These are phyloP conservation scores for Pentamera pediparva DNA, from an alignment of 53 echinoderm and acorn worm species.

Conservation along the genomic window DNA sequence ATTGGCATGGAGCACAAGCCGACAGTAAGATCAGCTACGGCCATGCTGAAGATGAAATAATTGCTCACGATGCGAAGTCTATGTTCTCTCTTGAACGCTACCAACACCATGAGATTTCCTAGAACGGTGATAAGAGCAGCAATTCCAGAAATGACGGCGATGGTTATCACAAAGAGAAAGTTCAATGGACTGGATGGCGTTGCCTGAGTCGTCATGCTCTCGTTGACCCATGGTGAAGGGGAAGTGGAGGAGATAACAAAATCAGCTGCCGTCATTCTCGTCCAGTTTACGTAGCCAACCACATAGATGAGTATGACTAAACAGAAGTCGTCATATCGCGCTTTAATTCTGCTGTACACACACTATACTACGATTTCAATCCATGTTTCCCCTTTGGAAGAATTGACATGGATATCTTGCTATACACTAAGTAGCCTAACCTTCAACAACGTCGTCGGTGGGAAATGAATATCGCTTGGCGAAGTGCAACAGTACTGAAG, in stretches of 20 bases:
- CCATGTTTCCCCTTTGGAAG: too few relatives aligned
- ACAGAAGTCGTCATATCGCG: not conserved
- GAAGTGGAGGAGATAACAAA: not conserved
- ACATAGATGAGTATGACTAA: not conserved
- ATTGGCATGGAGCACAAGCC: constrained; percentile 89
- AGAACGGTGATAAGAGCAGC: constrained; percentile 62
- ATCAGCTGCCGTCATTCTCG: constrained; percentile 12
- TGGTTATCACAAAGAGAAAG: constrained; percentile 16
- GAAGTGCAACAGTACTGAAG: too few relatives aligned
- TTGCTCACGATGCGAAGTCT: constrained; percentile 65
- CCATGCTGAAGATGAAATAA: constrained; percentile 88
- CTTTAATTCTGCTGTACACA: too few relatives aligned
- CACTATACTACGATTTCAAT: too few relatives aligned
- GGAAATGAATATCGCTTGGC: too few relatives aligned
- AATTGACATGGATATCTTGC: too few relatives aligned
- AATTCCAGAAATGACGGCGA: constrained; percentile 55
- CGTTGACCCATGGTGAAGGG: constrained; percentile 7
- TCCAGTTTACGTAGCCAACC: not conserved
- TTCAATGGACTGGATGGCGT: not conserved
- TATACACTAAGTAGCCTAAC: too few relatives aligned
- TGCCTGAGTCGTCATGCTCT: not conserved
- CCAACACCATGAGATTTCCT: constrained; percentile 77
- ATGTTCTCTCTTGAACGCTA: constrained; percentile 76
- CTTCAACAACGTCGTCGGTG: too few relatives aligned
- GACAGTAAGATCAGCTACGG: constrained; percentile 65